Evolutionary conservation across 2,888 invertebrate genomes (phyloP), one percentile per base, ranked within the genome.

Genomic region (Sturmia bella): DNA sequence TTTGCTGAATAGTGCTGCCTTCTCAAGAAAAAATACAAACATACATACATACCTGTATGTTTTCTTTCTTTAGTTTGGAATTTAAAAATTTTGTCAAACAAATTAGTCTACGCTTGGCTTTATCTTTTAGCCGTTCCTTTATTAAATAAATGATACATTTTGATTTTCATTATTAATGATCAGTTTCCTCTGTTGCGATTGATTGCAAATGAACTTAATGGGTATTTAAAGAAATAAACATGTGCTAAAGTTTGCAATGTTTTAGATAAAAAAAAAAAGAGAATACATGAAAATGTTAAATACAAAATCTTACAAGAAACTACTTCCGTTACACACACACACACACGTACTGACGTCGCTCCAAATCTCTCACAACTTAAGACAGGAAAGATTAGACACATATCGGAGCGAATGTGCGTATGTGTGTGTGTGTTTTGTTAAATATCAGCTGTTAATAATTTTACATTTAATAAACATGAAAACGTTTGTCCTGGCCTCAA

Each of bases 381-480:
- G n/a, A n/a, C n/a, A n/a, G 57, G 50, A 66, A 75, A 50, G 48
- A 15, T 41, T 59, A 39, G 52, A 11, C 17, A 17, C 15, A 57
- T n/a, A 39, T 57, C 24, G 21, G n/a, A 15, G 41, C 32, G 50
- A 52, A 41, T 48, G 24, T 9, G 9, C n/a, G 19, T 19, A 4
- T 50, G 19, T 21, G n/a, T 52, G 56, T 57, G 54, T 27, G 27
- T 27, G 27, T 27, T 3, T 27, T 27, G 27, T 27, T 6, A 27
- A 27, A 27, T 4, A 6, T 61, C 27, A 70, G 21, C 48, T 70
- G 39, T 2, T 21, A 27, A 64, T 50, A 48, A 57, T 77, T 77
- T 72, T 70, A 56, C 48, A 56, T 54, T 61, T 27, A 19, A 39
- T 41, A 63, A 57, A 37, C 11, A 63, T 54, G 45, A n/a, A 59